Conservation (phyloP, 2,113 vertebrate genomes). For the Myotis lucifugus region DNA sequence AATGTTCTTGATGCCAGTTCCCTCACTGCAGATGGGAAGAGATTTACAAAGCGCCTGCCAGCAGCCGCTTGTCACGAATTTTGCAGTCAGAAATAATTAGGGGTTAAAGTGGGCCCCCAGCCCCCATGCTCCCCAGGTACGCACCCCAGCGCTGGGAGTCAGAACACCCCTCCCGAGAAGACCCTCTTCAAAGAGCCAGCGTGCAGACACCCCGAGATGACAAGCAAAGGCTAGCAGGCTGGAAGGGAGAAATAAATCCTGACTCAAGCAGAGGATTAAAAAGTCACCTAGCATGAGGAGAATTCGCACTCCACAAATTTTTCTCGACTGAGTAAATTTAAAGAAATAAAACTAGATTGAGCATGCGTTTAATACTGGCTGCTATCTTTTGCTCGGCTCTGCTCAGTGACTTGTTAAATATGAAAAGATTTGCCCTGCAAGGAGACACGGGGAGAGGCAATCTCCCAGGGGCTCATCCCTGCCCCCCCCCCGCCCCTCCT, state of each 20-base stretch:
- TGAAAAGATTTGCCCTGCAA: constrained; percentile 84
- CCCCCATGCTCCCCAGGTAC: neutral
- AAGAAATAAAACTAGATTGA: constrained; percentile 89
- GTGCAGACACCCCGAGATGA: neutral
- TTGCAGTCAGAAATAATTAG: constrained; percentile 70
- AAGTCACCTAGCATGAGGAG: constrained; percentile 83
- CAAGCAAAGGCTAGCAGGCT: neutral
- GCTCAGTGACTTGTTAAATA: constrained; percentile 88
- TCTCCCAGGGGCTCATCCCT: constrained; percentile 70
- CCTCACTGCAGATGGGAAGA: constrained; percentile 44
- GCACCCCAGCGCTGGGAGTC: neutral
- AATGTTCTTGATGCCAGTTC: neutral
- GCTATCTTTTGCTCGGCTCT: constrained; percentile 83
- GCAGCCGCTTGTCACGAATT: constrained; percentile 59
- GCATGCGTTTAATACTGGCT: constrained; percentile 86
- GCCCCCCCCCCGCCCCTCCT: neutral
- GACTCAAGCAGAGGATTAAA: constrained; percentile 81
- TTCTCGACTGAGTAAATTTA: constrained; percentile 86
- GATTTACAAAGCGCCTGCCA: constrained; percentile 55
- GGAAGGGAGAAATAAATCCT: constrained; percentile 82
- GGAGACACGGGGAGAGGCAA: constrained; percentile 67
- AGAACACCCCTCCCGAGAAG: neutral
- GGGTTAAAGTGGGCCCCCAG: constrained; percentile 31
- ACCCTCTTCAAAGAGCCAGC: constrained; percentile 37
- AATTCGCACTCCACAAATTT: constrained; percentile 86